These are phyloP conservation scores for Leptinotarsa defecta DNA, from an alignment of 1,140 invertebrate genomes.

Conservation along the genomic window DNA sequence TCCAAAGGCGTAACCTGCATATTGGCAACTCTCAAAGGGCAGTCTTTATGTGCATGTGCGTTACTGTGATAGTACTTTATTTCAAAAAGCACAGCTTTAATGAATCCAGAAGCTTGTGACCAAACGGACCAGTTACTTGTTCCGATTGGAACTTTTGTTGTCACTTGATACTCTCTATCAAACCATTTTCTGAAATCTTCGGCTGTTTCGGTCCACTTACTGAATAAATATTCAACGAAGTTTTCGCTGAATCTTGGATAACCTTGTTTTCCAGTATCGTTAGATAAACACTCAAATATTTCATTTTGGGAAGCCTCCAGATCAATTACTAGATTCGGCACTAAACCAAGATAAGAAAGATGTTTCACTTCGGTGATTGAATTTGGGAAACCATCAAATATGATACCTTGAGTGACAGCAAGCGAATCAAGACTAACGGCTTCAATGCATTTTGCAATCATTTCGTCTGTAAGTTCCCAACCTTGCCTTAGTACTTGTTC, in stretches of 20 bases:
- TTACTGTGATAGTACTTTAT: constrained; percentile 47
- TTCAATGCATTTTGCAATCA: constrained; percentile 59
- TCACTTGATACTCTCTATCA: constrained; percentile 60
- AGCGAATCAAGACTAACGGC: constrained; percentile 57
- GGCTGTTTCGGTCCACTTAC: constrained; percentile 54
- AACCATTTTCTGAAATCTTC: constrained; percentile 58
- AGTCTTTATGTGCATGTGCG: constrained; percentile 37
- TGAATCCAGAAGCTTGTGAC: constrained; percentile 50
- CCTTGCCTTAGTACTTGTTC: constrained; percentile 54
- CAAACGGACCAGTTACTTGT: constrained; percentile 60
- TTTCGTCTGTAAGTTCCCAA: constrained; percentile 52
- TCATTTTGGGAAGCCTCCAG: constrained; percentile 53
- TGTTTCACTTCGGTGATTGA: constrained; percentile 56
- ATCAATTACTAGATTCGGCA: constrained; percentile 62
- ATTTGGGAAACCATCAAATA: constrained; percentile 65
- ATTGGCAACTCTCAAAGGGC: constrained; percentile 47
- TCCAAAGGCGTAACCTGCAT: constrained; percentile 58
- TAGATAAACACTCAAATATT: constrained; percentile 54
- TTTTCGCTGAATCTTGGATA: constrained; percentile 54
- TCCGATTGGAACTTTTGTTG: constrained; percentile 50
- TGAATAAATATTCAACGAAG: constrained; percentile 57
- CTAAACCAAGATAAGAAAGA: constrained; percentile 57
- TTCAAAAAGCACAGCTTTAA: constrained; percentile 49
- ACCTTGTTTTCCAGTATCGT: constrained; percentile 43
- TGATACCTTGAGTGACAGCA: constrained; percentile 55